Evolutionary conservation across 2,797 vertebrate genomes (phyloP).

Genomic region (Dermochelys coriacea): DNA sequence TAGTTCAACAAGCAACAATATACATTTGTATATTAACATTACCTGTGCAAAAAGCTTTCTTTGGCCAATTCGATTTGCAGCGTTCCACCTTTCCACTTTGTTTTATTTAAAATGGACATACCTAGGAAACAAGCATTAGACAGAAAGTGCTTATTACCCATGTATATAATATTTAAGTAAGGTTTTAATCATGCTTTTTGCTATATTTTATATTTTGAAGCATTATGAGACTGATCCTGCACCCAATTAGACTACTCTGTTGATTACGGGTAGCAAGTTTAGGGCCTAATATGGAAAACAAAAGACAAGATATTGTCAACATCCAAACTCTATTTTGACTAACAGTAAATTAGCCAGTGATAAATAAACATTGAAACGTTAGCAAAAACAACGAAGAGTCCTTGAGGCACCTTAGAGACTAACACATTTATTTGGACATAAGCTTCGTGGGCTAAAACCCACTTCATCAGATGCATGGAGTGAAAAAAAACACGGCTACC

Average conservation of each 20-base stretch:
- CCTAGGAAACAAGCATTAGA: conserved; percentile 78
- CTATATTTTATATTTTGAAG: not conserved
- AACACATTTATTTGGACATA: too few species aligned
- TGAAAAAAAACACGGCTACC: too few species aligned
- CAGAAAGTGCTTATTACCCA: not conserved
- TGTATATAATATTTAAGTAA: rapidly evolving
- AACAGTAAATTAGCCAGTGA: not conserved
- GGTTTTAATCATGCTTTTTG: not conserved
- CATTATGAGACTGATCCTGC: not conserved
- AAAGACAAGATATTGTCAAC: not conserved
- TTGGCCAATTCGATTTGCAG: conserved; percentile 94
- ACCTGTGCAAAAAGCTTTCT: conserved; percentile 96
- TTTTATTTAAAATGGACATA: conserved; percentile 90
- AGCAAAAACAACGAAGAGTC: too few species aligned
- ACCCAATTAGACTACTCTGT: not conserved
- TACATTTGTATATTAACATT: not conserved
- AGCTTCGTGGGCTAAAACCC: too few species aligned
- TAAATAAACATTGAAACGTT: not conserved
- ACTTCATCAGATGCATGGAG: too few species aligned
- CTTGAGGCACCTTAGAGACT: too few species aligned
- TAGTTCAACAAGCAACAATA: not conserved
- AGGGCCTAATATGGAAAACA: not conserved
- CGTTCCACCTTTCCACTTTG: conserved; percentile 95
- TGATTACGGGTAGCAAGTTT: not conserved
- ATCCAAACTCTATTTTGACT: not conserved